These are phyloP conservation scores for Coendou prehensilis DNA, from an alignment of 2,797 vertebrate genomes.

Conservation along the genomic window DNA sequence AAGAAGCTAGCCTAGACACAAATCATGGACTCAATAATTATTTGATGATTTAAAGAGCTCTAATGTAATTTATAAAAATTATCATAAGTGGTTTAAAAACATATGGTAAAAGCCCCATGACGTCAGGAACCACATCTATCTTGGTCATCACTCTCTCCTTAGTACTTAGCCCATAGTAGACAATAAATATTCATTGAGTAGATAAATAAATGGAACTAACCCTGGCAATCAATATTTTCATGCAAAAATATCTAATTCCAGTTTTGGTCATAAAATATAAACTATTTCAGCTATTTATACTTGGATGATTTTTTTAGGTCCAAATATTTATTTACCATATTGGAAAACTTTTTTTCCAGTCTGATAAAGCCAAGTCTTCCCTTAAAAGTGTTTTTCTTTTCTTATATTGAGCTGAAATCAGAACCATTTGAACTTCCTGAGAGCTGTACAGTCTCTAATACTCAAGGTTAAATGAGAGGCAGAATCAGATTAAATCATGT, in stretches of 20 bases:
- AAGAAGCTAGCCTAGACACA: neutral
- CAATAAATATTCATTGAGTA: slow-evolving; percentile 2
- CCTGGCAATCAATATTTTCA: slow-evolving; percentile 4
- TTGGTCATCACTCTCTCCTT: neutral
- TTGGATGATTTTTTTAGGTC: slow-evolving; percentile 29
- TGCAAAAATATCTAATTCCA: slow-evolving; percentile 38
- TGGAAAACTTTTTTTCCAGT: neutral
- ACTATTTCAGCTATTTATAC: neutral
- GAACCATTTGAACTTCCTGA: neutral
- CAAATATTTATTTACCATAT: slow-evolving; percentile 41
- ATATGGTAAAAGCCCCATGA: neutral
- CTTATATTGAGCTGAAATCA: neutral
- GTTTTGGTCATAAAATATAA: slow-evolving; percentile 43
- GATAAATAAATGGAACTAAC: neutral
- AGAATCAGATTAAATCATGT: neutral
- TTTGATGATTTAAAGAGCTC: neutral
- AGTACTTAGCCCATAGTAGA: neutral
- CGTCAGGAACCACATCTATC: neutral
- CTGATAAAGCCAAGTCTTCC: neutral
- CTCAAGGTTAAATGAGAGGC: neutral
- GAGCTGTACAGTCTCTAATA: neutral
- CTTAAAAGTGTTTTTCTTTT: slow-evolving; percentile 35
- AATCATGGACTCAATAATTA: neutral
- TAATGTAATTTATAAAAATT: slow-evolving; percentile 21
- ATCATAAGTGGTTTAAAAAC: neutral